Evolutionary conservation across 2,113 vertebrate genomes (phyloP).

Genomic region (Passer domesticus): DNA sequence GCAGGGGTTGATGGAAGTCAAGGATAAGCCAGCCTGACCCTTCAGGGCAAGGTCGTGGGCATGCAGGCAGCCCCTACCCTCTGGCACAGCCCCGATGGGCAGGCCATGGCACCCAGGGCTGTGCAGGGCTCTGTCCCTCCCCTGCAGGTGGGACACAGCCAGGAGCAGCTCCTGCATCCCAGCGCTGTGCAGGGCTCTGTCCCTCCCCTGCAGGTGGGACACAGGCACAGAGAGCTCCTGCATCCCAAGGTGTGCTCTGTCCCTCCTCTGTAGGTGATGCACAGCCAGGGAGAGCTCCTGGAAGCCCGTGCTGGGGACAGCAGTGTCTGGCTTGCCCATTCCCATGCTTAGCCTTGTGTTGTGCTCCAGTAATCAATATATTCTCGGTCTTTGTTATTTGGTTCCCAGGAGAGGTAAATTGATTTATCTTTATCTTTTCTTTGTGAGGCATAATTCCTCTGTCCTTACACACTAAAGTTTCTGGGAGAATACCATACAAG

Average conservation of each 20-base stretch:
- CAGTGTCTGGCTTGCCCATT: rapidly evolving
- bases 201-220: too few relatives aligned
- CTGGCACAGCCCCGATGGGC: rapidly evolving
- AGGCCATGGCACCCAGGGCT: neutral
- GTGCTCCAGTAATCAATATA: neutral
- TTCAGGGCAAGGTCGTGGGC: rapidly evolving
- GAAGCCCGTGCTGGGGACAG: neutral
- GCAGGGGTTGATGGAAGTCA: neutral
- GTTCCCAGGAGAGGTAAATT: neutral
- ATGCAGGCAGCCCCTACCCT: neutral
- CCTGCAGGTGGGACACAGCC: too few relatives aligned
- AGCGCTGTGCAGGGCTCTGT: too few relatives aligned
- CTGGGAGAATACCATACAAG: neutral
- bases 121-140: neutral
- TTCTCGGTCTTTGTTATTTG: neutral
- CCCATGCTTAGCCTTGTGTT: neutral
- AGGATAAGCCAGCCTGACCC: neutral
- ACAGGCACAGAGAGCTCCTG: neutral
- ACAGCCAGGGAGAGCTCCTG: neutral
- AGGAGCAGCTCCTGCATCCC: too few relatives aligned
- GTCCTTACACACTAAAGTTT: neutral
- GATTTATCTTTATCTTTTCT: neutral
- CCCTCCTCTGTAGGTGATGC: neutral
- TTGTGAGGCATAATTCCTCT: neutral
- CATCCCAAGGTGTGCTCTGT: neutral